phyloP scores from a whole-genome alignment of 2,113 vertebrate species.

The Epinephelus cyanopodus region DNA sequence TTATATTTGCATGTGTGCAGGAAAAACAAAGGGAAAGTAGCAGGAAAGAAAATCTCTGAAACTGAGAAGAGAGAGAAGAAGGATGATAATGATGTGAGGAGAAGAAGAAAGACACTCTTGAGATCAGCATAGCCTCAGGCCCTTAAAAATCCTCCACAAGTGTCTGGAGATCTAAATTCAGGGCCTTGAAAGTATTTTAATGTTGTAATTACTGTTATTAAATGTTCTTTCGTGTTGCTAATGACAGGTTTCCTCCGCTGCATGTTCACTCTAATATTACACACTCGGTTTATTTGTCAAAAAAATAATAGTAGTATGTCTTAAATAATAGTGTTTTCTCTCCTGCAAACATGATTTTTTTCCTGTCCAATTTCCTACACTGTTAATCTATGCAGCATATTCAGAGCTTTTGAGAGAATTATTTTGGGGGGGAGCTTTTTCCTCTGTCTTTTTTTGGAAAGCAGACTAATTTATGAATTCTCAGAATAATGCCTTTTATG shows the following conservation, averaged over 20 bases:
- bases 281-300: background rate
- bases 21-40: slow-evolving; percentile 36
- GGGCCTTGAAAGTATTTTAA: background rate
- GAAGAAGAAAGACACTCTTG: background rate
- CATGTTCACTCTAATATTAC: background rate
- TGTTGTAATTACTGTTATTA: background rate
- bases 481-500: background rate
- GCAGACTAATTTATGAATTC: background rate
- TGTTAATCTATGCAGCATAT: background rate
- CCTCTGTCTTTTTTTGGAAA: background rate
- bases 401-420: background rate
- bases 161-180: slow-evolving; percentile 6
- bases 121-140: background rate
- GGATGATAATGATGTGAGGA: slow-evolving; percentile 1
- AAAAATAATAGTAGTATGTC: background rate
- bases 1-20: slow-evolving; percentile 35
- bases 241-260: background rate
- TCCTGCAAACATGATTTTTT: background rate
- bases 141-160: background rate
- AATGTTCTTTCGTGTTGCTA: background rate
- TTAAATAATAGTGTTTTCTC: background rate
- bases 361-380: background rate
- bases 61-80: background rate
- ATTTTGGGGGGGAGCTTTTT: background rate
- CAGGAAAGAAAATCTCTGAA: slow-evolving; percentile 12